Percentiles rank a stretch among this genome's conserved stretches.
These are phyloP conservation scores for Patella caerulea DNA, from an alignment of 2,888 invertebrate species.

Conservation along the genomic window DNA sequence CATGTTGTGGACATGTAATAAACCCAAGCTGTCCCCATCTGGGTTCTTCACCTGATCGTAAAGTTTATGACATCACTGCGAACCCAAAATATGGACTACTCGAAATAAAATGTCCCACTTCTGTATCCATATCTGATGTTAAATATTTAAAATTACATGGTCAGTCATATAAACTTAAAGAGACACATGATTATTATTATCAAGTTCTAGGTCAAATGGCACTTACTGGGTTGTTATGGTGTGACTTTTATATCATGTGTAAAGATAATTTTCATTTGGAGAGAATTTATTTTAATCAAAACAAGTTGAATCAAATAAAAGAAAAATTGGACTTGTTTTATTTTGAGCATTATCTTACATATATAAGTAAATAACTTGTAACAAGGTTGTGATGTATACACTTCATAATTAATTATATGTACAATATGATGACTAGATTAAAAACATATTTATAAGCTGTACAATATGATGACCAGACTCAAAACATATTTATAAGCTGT, in stretches of 20 bases:
- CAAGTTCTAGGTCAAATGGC: slow-evolving; percentile 15
- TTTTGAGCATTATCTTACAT: background rate
- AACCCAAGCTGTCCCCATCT: background rate
- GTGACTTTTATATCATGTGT: slow-evolving; percentile 16
- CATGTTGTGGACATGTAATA: too few relatives aligned
- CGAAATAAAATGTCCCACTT: slow-evolving; percentile 1
- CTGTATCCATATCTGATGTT: background rate
- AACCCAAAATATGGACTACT: slow-evolving; percentile 3
- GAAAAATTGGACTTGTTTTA: slow-evolving; percentile 14
- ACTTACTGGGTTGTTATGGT: slow-evolving; percentile 4
- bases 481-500: too few relatives aligned
- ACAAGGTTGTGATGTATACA: too few relatives aligned
- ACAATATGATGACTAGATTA: too few relatives aligned
- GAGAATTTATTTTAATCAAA: background rate
- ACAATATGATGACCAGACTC: too few relatives aligned
- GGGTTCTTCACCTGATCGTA: background rate
- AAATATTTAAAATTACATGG: background rate
- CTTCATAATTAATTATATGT: too few relatives aligned
- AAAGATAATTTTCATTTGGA: slow-evolving; percentile 4
- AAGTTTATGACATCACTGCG: background rate
- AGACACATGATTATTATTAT: slow-evolving; percentile 13
- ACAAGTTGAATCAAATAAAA: slow-evolving; percentile 7
- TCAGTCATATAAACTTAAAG: background rate
- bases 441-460: too few relatives aligned
- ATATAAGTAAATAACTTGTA: background rate